These are phyloP conservation scores for Malacoraja senta DNA, from an alignment of 2,797 vertebrate species.

Conservation along the genomic window DNA sequence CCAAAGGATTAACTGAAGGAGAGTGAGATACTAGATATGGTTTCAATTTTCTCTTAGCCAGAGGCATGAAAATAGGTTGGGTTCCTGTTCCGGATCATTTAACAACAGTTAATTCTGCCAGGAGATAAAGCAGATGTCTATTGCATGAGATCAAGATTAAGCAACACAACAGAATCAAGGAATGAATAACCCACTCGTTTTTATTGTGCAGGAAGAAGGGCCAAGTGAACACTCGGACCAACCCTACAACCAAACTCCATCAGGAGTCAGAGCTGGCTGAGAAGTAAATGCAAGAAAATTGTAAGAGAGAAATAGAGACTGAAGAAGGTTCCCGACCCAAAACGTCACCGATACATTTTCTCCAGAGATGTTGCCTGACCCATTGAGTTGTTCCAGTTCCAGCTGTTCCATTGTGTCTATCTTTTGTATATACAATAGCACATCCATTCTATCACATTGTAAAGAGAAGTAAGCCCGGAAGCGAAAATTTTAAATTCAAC, in stretches of 20 bases:
- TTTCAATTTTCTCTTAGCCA: neutral
- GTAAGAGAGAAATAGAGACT: neutral
- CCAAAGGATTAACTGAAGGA: too few species aligned
- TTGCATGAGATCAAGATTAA: neutral
- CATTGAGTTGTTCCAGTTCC: too few species aligned
- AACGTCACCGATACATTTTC: too few species aligned
- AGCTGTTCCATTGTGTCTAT: too few species aligned
- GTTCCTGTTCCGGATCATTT: neutral
- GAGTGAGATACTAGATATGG: neutral
- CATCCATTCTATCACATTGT: neutral
- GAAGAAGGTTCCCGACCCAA: too few species aligned
- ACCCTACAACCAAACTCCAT: neutral
- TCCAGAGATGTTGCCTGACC: too few species aligned
- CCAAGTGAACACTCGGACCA: neutral
- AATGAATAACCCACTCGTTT: neutral
- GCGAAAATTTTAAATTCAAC: neutral
- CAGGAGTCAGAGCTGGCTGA: neutral
- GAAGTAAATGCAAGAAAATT: neutral
- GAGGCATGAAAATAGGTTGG: neutral
- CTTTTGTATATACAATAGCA: neutral
- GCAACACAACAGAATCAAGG: neutral
- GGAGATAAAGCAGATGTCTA: neutral
- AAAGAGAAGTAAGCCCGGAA: neutral
- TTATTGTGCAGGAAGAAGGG: slow-evolving; percentile 2
- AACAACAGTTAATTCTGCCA: neutral